A percentile compares a stretch with the other conserved stretches of the same genome.
These are phyloP conservation scores for Balanococcus diminutus DNA, from an alignment of 2,888 invertebrate genomes.

Conservation along the genomic window DNA sequence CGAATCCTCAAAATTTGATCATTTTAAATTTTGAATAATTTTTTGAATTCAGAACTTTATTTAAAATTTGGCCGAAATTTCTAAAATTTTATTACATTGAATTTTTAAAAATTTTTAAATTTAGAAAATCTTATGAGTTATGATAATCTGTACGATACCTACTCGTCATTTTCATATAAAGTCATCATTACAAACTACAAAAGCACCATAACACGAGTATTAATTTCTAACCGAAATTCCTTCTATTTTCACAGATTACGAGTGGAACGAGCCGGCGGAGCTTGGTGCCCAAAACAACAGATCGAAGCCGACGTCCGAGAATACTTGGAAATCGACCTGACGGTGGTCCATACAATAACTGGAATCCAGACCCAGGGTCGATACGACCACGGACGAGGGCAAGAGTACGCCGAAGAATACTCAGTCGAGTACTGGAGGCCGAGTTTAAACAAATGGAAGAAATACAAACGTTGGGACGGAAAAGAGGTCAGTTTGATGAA, in stretches of 20 bases:
- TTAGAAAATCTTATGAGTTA: too few relatives aligned
- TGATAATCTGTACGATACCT: too few relatives aligned
- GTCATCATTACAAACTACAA: too few relatives aligned
- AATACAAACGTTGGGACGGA: slow-evolving; percentile 71
- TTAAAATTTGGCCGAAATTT: too few relatives aligned
- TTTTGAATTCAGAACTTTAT: neutral
- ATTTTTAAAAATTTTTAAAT: too few relatives aligned
- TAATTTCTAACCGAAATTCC: neutral
- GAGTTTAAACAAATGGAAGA: slow-evolving; percentile 68
- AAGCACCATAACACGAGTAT: too few relatives aligned
- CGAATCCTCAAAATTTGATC: too few relatives aligned
- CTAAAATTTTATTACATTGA: too few relatives aligned
- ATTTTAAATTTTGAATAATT: neutral
- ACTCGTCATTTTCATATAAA: neutral
- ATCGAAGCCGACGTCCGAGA: slow-evolving; percentile 71
- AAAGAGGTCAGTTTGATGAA: slow-evolving; percentile 65
- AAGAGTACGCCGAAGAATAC: slow-evolving; percentile 76
- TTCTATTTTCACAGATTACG: slow-evolving; percentile 66
- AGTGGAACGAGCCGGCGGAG: slow-evolving; percentile 74
- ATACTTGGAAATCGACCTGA: slow-evolving; percentile 71
- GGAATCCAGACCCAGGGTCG: slow-evolving; percentile 80
- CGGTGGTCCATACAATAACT: slow-evolving; percentile 69
- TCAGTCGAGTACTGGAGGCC: slow-evolving; percentile 73
- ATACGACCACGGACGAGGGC: slow-evolving; percentile 74
- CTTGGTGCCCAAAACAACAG: slow-evolving; percentile 77